A percentile compares a stretch with the other conserved stretches of the same genome.
Evolutionary conservation across 2,888 invertebrate genomes (phyloP).

Genomic region (Anticlea derivata): DNA sequence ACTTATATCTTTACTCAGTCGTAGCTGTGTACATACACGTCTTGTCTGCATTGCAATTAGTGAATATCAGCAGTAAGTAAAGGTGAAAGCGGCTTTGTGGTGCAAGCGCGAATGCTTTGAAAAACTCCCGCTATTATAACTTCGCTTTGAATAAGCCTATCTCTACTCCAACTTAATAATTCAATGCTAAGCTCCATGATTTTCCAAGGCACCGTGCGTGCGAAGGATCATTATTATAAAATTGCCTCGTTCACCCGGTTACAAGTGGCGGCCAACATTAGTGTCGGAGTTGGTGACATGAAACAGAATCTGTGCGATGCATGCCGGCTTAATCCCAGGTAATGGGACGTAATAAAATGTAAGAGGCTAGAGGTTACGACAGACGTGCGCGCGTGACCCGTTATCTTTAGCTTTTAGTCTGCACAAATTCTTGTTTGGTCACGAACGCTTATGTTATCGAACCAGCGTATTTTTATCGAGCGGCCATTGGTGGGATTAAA

Average conservation of each 20-base stretch:
- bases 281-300: constrained; percentile 57
- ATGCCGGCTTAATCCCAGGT: constrained; percentile 76
- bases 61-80: constrained; percentile 37
- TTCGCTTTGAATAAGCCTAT: constrained; percentile 8
- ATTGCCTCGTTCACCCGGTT: constrained; percentile 51
- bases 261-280: constrained; percentile 55
- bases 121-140: constrained; percentile 22
- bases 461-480: constrained; percentile 9
- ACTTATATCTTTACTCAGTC: too few relatives aligned
- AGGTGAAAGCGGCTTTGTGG: constrained; percentile 27
- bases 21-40: constrained; percentile 14
- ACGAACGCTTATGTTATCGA: constrained; percentile 22
- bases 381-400: constrained; percentile 78
- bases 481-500: background rate
- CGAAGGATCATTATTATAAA: constrained; percentile 53
- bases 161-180: constrained; percentile 39
- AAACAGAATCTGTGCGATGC: constrained; percentile 68
- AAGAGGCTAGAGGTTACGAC: constrained; percentile 75
- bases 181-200: constrained; percentile 50
- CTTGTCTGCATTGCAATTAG: constrained; percentile 47
- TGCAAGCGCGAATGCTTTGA: constrained; percentile 10
- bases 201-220: constrained; percentile 44
- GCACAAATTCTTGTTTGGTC: constrained; percentile 59
- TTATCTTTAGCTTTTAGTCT: constrained; percentile 64
- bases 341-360: constrained; percentile 79